Evolutionary conservation across 2,113 vertebrate species (phyloP).

Genomic region (Dicaeum eximium): DNA sequence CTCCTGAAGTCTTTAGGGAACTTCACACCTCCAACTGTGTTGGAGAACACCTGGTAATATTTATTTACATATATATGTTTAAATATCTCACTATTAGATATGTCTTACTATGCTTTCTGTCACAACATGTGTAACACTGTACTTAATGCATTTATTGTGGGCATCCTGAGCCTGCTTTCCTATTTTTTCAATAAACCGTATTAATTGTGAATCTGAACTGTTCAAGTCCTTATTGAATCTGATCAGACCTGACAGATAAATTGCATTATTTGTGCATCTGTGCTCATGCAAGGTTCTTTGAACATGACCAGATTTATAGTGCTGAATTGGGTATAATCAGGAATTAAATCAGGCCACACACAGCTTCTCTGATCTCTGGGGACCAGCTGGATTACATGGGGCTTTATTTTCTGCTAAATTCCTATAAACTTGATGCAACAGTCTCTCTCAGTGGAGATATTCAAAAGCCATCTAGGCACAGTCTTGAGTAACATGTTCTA

Average conservation of each 20-base stretch:
- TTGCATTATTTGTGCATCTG: neutral
- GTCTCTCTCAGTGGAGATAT: neutral
- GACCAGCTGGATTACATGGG: neutral
- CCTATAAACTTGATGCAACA: neutral
- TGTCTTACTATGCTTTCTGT: neutral
- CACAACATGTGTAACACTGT: neutral
- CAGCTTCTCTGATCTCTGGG: neutral
- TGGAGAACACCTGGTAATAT: neutral
- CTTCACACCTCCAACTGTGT: fast-evolving
- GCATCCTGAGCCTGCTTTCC: neutral
- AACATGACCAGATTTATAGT: neutral
- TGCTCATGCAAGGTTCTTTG: neutral
- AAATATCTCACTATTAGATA: fast-evolving
- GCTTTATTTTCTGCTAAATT: neutral
- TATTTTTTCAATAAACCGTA: neutral
- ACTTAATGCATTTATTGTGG: neutral
- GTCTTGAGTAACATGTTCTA: neutral
- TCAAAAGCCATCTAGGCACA: neutral
- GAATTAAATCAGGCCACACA: neutral
- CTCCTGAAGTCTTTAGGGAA: neutral
- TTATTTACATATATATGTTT: neutral
- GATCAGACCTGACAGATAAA: neutral
- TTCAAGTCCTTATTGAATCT: neutral
- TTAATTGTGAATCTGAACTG: fast-evolving
- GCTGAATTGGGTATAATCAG: neutral